Evolutionary conservation across 2,797 vertebrate species (phyloP).

Genomic region (Anguilla marmorata): DNA sequence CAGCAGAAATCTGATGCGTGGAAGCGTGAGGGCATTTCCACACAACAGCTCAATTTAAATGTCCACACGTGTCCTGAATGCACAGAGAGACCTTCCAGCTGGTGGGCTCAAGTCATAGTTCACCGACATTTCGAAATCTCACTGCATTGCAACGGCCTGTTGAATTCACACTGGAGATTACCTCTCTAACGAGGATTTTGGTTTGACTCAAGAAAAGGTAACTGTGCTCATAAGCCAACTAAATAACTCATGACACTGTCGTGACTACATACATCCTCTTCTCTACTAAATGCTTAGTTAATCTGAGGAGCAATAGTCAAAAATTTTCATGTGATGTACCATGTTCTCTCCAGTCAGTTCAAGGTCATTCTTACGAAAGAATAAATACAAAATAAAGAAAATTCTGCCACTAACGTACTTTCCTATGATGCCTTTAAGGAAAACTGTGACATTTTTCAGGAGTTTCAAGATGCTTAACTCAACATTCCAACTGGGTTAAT

Average conservation of each 20-base stretch:
- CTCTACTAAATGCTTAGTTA: neutral
- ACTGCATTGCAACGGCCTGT: neutral
- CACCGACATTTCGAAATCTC: neutral
- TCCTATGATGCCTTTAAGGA: neutral
- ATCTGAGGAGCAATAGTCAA: neutral
- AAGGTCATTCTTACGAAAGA: neutral
- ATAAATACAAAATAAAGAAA: neutral
- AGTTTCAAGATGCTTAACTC: neutral
- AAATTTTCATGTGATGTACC: neutral
- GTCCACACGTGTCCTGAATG: neutral
- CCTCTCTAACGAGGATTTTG: neutral
- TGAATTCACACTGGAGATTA: neutral
- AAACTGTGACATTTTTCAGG: neutral
- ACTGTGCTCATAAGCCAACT: neutral
- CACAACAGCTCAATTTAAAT: neutral
- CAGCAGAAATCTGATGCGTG: neutral
- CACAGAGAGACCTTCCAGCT: neutral
- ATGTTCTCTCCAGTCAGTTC: constrained; percentile 12
- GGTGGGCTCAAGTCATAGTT: neutral
- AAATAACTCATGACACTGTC: neutral
- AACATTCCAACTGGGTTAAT: constrained; percentile 40
- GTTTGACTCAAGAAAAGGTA: neutral
- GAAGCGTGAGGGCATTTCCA: neutral
- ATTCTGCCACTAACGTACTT: neutral
- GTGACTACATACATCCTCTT: neutral